Conservation (phyloP, 2,797 vertebrate species). For the Peromyscus attwateri region DNA sequence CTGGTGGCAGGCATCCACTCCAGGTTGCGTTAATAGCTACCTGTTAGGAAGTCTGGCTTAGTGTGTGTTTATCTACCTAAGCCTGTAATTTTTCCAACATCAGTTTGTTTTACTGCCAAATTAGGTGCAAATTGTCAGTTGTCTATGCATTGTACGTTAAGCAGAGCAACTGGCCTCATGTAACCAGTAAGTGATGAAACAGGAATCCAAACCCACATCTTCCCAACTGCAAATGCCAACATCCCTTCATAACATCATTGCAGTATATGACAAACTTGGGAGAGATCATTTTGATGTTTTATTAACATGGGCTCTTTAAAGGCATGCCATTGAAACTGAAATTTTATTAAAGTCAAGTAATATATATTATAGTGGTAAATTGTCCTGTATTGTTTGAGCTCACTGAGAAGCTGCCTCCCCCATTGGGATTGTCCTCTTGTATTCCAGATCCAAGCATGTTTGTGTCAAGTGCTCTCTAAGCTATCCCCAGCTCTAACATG, state of each 20-base stretch:
- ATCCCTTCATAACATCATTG: background rate
- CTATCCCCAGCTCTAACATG: background rate
- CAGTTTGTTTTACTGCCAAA: background rate
- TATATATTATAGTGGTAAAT: background rate
- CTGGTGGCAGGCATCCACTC: background rate
- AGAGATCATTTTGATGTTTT: background rate
- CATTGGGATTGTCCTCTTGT: too few species aligned
- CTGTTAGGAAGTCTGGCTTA: background rate
- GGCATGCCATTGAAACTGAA: background rate
- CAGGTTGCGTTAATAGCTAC: background rate
- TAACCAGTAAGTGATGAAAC: background rate
- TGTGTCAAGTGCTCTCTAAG: background rate
- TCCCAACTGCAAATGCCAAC: background rate
- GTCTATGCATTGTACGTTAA: background rate
- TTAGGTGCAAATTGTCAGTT: background rate
- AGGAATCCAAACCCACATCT: background rate
- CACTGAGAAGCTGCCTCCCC: background rate
- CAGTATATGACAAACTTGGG: background rate
- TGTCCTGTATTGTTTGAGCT: background rate
- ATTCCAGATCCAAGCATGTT: background rate
- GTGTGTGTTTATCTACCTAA: background rate
- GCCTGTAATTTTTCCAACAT: background rate
- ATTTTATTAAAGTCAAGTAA: background rate
- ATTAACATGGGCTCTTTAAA: background rate
- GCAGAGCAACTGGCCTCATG: background rate